Conservation (phyloP, 37 sponge, comb jelly and placozoan species). For the Ianthella basta region DNA sequence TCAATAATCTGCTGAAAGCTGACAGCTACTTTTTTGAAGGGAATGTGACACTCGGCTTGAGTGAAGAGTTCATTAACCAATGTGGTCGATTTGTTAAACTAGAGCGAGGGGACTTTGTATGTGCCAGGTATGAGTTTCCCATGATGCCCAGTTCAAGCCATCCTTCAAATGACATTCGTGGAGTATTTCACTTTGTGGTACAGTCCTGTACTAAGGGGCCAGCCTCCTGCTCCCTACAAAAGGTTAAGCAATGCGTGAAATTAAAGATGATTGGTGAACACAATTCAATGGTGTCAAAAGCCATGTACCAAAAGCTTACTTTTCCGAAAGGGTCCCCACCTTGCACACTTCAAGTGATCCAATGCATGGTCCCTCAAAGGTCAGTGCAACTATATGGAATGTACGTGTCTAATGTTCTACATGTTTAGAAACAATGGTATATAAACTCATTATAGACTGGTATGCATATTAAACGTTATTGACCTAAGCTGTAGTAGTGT, state of each 20-base stretch:
- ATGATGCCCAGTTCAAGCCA: background rate
- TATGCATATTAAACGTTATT: too few relatives aligned
- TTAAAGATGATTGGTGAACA: constrained; percentile 23
- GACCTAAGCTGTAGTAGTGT: too few relatives aligned
- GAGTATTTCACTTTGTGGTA: constrained; percentile 26
- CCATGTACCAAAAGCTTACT: background rate
- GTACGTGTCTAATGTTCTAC: too few relatives aligned
- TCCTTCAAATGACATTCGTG: too few relatives aligned
- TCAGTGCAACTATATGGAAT: too few relatives aligned
- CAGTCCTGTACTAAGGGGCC: background rate
- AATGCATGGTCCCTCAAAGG: constrained; percentile 24
- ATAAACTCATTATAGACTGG: too few relatives aligned
- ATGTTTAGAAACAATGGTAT: too few relatives aligned
- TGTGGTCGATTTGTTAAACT: constrained; percentile 11
- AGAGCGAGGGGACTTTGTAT: constrained; percentile 5
- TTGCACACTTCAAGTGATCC: constrained; percentile 16
- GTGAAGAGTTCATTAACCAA: background rate
- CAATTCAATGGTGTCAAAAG: background rate
- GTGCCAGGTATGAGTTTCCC: constrained; percentile 18
- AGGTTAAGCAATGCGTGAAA: background rate
- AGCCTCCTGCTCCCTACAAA: background rate
- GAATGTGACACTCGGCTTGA: background rate
- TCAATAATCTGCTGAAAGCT: background rate
- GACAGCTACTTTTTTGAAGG: background rate
- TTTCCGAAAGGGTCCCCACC: background rate